Conservation (phyloP, 1,140 invertebrate species). For the Drosophila watanabei region DNA sequence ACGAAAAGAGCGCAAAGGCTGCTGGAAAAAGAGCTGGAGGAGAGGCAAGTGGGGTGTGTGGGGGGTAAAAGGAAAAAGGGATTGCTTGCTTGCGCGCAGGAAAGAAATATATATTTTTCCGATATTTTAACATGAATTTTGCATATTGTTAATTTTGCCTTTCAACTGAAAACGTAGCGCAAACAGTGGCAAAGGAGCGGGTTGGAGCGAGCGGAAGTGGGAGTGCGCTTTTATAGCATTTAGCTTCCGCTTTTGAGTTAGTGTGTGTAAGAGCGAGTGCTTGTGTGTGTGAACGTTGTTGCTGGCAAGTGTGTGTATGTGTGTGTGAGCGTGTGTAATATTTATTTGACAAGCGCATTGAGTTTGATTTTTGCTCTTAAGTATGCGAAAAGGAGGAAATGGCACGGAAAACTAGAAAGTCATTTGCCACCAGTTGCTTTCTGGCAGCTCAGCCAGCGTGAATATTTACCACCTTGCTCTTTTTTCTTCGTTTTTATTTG, state of each 20-base stretch:
- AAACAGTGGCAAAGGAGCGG: constrained; percentile 14
- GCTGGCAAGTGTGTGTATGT: background rate
- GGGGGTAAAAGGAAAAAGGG: constrained; percentile 55
- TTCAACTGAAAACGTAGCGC: constrained; percentile 66
- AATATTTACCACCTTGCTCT: background rate
- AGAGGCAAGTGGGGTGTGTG: background rate
- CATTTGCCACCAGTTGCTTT: constrained; percentile 50
- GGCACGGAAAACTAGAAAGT: constrained; percentile 46
- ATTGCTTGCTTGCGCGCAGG: constrained; percentile 67
- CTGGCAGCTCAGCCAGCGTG: background rate
- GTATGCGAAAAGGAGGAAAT: constrained; percentile 39
- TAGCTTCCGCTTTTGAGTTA: constrained; percentile 54
- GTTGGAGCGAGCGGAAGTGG: constrained; percentile 32
- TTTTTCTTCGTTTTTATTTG: background rate
- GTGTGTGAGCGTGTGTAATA: constrained; percentile 39
- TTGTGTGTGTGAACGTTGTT: constrained; percentile 1
- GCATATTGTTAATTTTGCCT: constrained; percentile 83
- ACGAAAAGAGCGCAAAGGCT: constrained; percentile 69
- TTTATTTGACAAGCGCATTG: constrained; percentile 58
- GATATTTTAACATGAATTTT: constrained; percentile 84
- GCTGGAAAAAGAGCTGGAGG: constrained; percentile 48
- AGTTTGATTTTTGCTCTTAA: constrained; percentile 52
- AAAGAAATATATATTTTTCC: constrained; percentile 84
- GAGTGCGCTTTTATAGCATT: constrained; percentile 68
- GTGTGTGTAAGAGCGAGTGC: background rate